A percentile compares a stretch with the other conserved stretches of the same genome.
phyloP scores from a whole-genome alignment of 2,888 invertebrate genomes.

The Dascillus cervinus region DNA sequence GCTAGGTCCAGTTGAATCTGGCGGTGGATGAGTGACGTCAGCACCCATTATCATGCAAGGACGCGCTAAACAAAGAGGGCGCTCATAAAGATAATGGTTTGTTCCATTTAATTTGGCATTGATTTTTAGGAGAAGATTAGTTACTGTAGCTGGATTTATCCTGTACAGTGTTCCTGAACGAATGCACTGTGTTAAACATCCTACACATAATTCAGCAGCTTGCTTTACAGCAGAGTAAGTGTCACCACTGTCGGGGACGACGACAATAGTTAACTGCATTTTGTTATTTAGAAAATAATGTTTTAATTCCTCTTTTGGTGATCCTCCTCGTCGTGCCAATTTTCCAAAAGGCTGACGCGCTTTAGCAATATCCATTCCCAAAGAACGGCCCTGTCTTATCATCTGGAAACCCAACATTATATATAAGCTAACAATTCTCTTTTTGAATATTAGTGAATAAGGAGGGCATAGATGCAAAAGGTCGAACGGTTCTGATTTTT shows the following conservation, averaged over 20 bases:
- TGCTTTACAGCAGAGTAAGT: slow-evolving; percentile 23
- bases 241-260: slow-evolving; percentile 50
- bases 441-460: too few species aligned
- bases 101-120: slow-evolving; percentile 79
- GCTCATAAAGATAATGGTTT: slow-evolving; percentile 53
- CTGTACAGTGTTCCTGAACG: slow-evolving; percentile 40
- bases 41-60: slow-evolving; percentile 66
- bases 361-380: slow-evolving; percentile 21
- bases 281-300: not conserved
- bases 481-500: too few species aligned
- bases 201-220: slow-evolving; percentile 59
- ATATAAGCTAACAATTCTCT: too few species aligned
- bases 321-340: too few species aligned
- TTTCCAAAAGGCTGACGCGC: too few species aligned
- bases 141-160: slow-evolving; percentile 54
- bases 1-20: slow-evolving; percentile 60
- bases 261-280: too few species aligned
- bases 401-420: too few species aligned
- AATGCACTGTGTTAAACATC: slow-evolving; percentile 68
- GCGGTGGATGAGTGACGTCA: slow-evolving; percentile 88
- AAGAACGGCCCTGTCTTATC: slow-evolving; percentile 11
- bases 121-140: slow-evolving; percentile 68
- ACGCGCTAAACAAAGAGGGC: slow-evolving; percentile 44
- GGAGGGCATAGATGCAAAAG: too few species aligned
- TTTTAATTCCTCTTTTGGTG: not conserved